Conservation (phyloP, 1,140 invertebrate species). For the Cephus cinctus region DNA sequence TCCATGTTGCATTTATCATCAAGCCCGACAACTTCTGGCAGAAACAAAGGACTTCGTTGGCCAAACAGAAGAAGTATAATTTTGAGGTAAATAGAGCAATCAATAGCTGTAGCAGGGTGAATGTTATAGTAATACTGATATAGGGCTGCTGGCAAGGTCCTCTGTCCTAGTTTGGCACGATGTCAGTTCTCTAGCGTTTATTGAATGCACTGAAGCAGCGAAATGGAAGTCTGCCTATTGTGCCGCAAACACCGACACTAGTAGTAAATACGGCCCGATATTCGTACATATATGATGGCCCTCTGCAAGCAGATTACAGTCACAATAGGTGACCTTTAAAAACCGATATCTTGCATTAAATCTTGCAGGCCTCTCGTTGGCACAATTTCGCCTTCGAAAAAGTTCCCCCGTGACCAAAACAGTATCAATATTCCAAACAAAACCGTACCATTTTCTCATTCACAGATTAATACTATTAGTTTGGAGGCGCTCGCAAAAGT, state of each 20-base stretch:
- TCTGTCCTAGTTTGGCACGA: slow-evolving; percentile 29
- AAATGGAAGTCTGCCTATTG: slow-evolving; percentile 27
- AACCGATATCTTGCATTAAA: slow-evolving; percentile 14
- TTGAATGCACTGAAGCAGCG: slow-evolving; percentile 29
- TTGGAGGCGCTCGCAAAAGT: slow-evolving; percentile 90
- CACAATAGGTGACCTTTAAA: slow-evolving; percentile 23
- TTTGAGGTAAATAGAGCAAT: slow-evolving; percentile 79
- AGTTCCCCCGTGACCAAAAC: not conserved
- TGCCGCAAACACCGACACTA: slow-evolving; percentile 16
- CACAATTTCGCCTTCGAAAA: not conserved
- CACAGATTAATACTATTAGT: slow-evolving; percentile 95
- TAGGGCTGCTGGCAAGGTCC: slow-evolving; percentile 23
- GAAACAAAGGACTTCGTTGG: slow-evolving; percentile 94
- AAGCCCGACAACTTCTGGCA: slow-evolving; percentile 99
- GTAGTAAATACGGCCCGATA: slow-evolving; percentile 18
- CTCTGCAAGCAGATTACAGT: slow-evolving; percentile 19
- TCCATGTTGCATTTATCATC: slow-evolving; percentile 92
- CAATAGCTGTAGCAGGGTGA: slow-evolving; percentile 27
- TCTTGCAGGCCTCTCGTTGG: not conserved
- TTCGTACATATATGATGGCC: slow-evolving; percentile 19
- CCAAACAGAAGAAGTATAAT: slow-evolving; percentile 98
- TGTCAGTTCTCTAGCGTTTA: not conserved
- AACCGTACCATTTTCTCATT: slow-evolving; percentile 40
- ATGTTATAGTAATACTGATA: slow-evolving; percentile 22
- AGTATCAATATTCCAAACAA: slow-evolving; percentile 5